Base-by-base conservation (phyloP, 2,888 invertebrate genomes). In the Hermaeophaga mercurialis region DNA sequence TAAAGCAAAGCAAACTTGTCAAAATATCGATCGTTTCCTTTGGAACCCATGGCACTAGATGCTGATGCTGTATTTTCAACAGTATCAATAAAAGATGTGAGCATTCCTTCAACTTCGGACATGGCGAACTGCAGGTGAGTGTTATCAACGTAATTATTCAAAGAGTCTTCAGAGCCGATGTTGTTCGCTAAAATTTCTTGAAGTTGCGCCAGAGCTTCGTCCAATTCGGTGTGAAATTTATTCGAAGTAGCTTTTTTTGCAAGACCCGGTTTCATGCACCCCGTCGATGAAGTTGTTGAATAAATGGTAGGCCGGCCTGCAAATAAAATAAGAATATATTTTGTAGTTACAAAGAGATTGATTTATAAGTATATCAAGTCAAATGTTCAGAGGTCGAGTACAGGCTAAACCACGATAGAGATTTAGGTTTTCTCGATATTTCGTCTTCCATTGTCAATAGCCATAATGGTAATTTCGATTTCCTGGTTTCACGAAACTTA, bases 121-220 rank as follows among this genome's bases (percentile, higher is more conserved):
- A 87, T 87, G 0, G 87, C 87, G 66, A 84, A 82, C 43, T 87
- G 84, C 2, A 88, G 75, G 67, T 87, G 85, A 1, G 81, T 83
- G 73, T 87, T 87, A 72, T 88, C 87, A 62, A 83, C 79, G 22
- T 22, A 6, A 64, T 77, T 80, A 0, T 81, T 82, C 47, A 84
- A 79, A 76, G 78, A 74, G 56, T 77, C 76, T 66, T 88, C 87
- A 61, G 85, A 78, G 58, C 84, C 80, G 66, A 85, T 86, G 71
- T 88, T 88, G 64, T 86, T 84, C 1, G 85, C 85, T 48, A 89
- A 75, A 76, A 88, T 87, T 75, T 87, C 85, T 73, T 88, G 88
- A 62, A 89, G 75, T 61, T 87, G 81, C 24, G 86, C 86, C 46
- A 89, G 71, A 14, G 87, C 88, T 1, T 85, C 84, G 69, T 88